Evolutionary conservation across 1,140 invertebrate species (phyloP), one percentile per base, ranked within the genome.

Genomic region (Drosophila nigromelanica): DNA sequence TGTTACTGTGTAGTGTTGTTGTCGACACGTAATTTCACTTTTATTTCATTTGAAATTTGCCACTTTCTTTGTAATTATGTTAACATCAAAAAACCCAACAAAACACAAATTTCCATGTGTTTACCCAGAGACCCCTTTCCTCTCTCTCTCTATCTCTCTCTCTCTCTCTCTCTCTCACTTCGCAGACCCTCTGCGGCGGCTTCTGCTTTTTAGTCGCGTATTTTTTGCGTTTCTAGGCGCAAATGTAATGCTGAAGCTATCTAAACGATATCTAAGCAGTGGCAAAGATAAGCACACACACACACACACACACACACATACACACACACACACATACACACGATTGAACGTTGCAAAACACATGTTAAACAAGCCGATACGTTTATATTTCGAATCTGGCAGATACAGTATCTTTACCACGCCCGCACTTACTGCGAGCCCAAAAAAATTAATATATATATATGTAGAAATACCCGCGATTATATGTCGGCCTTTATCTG

Each of bases 1-100:
- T 58, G 21, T 59, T 15, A 14, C 55, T 59, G 21, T 39, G 14
- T 8, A 47, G 47, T 70, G 5, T 14, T 42, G 35, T 18, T 11
- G 21, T 21, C 56, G 37, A 21, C 50, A 18, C 37, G 45, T 69
- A 76, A 83, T 83, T 83, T 86, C 81, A 72, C 82, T 87, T 85
- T 87, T 67, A 59, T 71, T 78, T 80, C 48, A 30, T 33, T 50
- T 51, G 69, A 69, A 81, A 73, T 52, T 70, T 18, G 55, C 45
- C 47, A 85, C 80, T 86, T 85, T 86, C 81, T 14, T 80, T 60
- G 55, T 11, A 61, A 63, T 80, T 86, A 70, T 63, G 40, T 64
- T 71, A 78, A 58, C 63, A 56, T 42, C 40, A 58, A 50, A 47
- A 63, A 33, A 12, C 18, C n/a, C 18, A 62, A 50, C 47, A 45